A percentile compares a stretch with the other conserved stretches of the same genome.
Evolutionary conservation across 1,140 invertebrate genomes (phyloP).

Genomic region (Cataglyphis hispanica): DNA sequence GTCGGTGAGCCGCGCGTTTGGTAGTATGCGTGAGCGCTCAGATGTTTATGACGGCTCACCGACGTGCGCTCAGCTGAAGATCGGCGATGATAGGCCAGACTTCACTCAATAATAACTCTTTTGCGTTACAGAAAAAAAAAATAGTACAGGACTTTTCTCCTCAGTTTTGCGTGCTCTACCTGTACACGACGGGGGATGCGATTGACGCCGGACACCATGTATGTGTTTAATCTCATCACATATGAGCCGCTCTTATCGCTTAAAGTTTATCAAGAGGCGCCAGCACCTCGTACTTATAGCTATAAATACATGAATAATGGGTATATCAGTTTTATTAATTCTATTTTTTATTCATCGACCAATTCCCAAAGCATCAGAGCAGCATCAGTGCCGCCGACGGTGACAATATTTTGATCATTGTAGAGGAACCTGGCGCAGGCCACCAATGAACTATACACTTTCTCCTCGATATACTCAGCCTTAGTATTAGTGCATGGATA

Average conservation of each 20-base stretch:
- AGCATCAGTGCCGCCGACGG: constrained; percentile 96
- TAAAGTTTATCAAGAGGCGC: constrained; percentile 79
- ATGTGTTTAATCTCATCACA: background rate
- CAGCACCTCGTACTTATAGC: constrained; percentile 73
- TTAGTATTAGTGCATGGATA: constrained; percentile 94
- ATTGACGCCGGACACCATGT: too few relatives aligned
- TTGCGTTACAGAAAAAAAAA: too few relatives aligned
- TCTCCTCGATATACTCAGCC: constrained; percentile 94
- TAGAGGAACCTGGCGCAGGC: constrained; percentile 93
- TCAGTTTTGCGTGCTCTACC: too few relatives aligned
- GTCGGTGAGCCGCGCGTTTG: too few relatives aligned
- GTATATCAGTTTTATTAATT: constrained; percentile 16
- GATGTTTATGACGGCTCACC: too few relatives aligned
- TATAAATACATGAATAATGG: constrained; percentile 26
- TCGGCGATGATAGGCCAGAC: too few relatives aligned
- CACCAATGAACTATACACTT: constrained; percentile 95
- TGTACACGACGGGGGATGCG: too few relatives aligned
- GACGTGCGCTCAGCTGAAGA: too few relatives aligned
- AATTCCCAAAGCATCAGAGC: constrained; percentile 97
- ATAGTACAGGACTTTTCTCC: too few relatives aligned
- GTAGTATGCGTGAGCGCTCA: too few relatives aligned
- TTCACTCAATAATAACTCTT: too few relatives aligned
- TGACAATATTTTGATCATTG: constrained; percentile 95
- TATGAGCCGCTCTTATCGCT: constrained; percentile 69
- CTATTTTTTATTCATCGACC: constrained; percentile 90